A percentile compares a stretch with the other conserved stretches of the same genome.
These are phyloP conservation scores for Papilio glaucus DNA, from an alignment of 1,140 invertebrate species.

Conservation along the genomic window DNA sequence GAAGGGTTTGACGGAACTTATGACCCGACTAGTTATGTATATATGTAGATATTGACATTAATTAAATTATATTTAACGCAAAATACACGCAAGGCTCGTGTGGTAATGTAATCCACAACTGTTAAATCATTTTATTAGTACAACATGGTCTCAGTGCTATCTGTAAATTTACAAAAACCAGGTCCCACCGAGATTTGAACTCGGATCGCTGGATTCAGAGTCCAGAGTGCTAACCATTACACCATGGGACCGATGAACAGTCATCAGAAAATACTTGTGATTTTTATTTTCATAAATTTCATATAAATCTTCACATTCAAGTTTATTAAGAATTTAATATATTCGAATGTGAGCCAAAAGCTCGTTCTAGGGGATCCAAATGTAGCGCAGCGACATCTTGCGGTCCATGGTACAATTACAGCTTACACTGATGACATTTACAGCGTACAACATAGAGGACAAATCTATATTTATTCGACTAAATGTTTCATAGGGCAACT, in stretches of 20 bases:
- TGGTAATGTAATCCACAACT: too few relatives aligned
- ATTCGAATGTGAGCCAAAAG: background rate
- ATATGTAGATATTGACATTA: too few relatives aligned
- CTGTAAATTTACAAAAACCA: background rate
- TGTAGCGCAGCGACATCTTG: slow-evolving; percentile 2
- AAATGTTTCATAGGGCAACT: too few relatives aligned
- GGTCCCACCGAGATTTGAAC: slow-evolving; percentile 38
- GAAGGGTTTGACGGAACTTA: too few relatives aligned
- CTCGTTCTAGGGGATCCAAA: background rate
- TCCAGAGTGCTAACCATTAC: slow-evolving; percentile 37
- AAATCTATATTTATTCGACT: slow-evolving; percentile 4
- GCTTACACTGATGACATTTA: background rate
- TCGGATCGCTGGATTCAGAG: slow-evolving; percentile 38
- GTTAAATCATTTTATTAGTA: too few relatives aligned
- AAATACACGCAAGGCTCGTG: too few relatives aligned
- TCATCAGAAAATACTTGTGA: background rate
- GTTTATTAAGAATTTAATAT: background rate
- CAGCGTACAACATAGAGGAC: background rate
- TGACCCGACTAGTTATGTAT: too few relatives aligned
- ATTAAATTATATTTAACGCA: too few relatives aligned
- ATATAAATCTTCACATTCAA: background rate
- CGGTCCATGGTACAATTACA: background rate
- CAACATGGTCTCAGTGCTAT: too few relatives aligned
- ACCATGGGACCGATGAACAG: slow-evolving; percentile 19
- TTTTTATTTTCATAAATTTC: background rate